These are phyloP conservation scores for Nymphalis c-album DNA, from an alignment of 2,888 invertebrate species.

Conservation along the genomic window DNA sequence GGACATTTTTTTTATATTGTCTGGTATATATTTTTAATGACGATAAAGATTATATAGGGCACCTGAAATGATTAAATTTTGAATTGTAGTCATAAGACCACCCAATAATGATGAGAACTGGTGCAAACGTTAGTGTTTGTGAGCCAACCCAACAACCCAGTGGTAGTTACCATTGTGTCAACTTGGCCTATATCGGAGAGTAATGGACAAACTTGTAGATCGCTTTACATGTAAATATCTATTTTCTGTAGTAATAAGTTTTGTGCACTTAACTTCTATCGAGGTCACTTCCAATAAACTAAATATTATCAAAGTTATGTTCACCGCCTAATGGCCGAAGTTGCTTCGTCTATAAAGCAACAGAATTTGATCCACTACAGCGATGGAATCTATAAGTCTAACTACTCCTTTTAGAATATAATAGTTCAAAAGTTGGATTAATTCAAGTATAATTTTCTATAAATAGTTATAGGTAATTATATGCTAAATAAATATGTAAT, in stretches of 20 bases:
- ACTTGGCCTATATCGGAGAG: conserved; percentile 1
- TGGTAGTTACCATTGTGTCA: background rate
- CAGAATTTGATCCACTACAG: conserved; percentile 4
- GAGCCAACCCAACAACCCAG: background rate
- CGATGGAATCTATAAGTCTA: background rate
- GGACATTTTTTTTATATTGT: too few species aligned
- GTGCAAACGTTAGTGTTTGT: background rate
- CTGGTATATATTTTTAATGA: too few species aligned
- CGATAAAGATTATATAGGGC: too few species aligned
- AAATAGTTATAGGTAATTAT: too few species aligned
- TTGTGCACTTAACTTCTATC: conserved; percentile 9
- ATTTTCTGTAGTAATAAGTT: conserved; percentile 6
- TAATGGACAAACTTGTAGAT: conserved; percentile 2
- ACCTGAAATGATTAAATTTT: too few species aligned
- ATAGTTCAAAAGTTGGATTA: too few species aligned
- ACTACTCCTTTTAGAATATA: too few species aligned
- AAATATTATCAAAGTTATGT: conserved; percentile 27
- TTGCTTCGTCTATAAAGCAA: conserved; percentile 11
- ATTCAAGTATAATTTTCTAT: too few species aligned
- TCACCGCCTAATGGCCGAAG: conserved; percentile 21
- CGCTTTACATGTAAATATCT: conserved; percentile 2
- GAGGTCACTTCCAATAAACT: conserved; percentile 20
- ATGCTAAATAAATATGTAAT: too few species aligned
- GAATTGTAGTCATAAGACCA: too few species aligned
- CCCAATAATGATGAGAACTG: background rate